Conservation (phyloP, 1,140 invertebrate species). For the Battus philenor region DNA sequence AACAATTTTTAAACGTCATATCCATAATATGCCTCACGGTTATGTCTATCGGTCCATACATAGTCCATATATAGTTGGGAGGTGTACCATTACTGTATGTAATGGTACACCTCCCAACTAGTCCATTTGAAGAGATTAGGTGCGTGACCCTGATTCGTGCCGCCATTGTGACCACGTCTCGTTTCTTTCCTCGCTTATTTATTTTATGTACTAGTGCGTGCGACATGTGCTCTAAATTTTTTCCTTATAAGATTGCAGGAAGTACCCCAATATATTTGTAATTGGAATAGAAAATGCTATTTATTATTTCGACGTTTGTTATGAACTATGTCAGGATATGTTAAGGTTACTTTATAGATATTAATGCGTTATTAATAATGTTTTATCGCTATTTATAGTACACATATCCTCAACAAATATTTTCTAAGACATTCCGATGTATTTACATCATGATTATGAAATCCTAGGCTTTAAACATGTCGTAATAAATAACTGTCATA, state of each 20-base stretch:
- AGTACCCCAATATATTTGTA: constrained; percentile 5
- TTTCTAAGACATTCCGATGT: no score
- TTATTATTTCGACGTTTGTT: no score
- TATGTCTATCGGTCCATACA: constrained; percentile 1
- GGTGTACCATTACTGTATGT: no score
- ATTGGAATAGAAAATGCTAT: constrained; percentile 8
- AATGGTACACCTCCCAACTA: constrained; percentile 19
- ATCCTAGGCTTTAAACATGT: no score
- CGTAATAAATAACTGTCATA: no score
- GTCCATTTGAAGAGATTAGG: constrained; percentile 21
- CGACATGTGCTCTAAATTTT: constrained; percentile 8
- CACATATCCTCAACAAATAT: no score
- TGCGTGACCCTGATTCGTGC: constrained; percentile 22
- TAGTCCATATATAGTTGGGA: no score
- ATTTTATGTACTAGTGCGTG: constrained; percentile 18
- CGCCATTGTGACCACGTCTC: constrained; percentile 18
- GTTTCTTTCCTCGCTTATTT: constrained; percentile 20
- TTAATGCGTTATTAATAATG: no score
- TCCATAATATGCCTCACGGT: background rate
- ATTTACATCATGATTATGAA: no score
- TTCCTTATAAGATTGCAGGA: constrained; percentile 4
- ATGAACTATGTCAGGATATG: no score
- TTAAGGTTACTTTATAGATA: no score
- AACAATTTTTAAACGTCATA: background rate
- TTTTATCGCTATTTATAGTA: no score